Conservation (phyloP, 2,797 vertebrate species). For the Hapalemur alaotrensis region DNA sequence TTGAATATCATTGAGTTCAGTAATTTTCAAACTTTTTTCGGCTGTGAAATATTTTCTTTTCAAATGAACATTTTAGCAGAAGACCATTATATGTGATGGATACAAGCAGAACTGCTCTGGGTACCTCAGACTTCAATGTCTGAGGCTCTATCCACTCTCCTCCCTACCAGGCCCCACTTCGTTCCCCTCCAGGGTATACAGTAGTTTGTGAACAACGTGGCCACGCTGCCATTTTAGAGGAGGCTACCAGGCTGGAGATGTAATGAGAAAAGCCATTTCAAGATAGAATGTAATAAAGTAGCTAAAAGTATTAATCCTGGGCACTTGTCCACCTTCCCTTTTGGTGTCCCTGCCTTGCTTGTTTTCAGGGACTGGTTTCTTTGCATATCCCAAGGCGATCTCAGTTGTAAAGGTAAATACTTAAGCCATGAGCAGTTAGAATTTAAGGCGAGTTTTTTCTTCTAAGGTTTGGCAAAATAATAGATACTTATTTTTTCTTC, state of each 20-base stretch:
- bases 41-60: not conserved
- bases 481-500: not conserved
- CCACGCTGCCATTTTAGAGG: not conserved
- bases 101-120: not conserved
- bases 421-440: not conserved
- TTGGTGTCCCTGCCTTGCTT: no score
- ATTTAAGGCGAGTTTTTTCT: not conserved
- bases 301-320: not conserved
- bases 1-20: not conserved
- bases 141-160: not conserved
- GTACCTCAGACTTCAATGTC: not conserved
- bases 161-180: no score
- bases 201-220: not conserved
- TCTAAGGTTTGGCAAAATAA: slow-evolving; percentile 1
- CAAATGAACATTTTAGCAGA: not conserved
- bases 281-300: not conserved
- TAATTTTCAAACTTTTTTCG: not conserved
- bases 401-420: not conserved
- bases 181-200: not conserved
- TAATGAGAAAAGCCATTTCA: not conserved
- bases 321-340: not conserved
- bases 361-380: not conserved
- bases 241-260: not conserved
- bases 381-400: not conserved
- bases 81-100: not conserved